Evolutionary conservation across 2,888 invertebrate species (phyloP), one percentile per base, ranked within the genome.

Genomic region (Plebejus argus): DNA sequence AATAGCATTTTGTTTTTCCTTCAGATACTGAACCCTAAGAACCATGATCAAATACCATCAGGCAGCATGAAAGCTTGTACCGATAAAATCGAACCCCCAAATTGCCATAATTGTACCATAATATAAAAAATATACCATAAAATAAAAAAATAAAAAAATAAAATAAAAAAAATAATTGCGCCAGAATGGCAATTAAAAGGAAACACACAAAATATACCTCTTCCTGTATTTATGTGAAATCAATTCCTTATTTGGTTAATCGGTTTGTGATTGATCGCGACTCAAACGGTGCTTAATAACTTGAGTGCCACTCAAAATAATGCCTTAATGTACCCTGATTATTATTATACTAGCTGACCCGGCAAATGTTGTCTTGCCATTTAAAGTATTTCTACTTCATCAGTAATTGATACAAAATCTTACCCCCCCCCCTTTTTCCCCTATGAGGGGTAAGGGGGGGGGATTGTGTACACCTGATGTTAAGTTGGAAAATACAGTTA

Each of bases 31-130:
- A 45, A 45, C 45, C 23, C 23, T 23, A 61, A 61, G 28, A 61
- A 58, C 20, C 58, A 58, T 20, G n/a, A 20, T 20, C 61, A 61
- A 23, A 58, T 58, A 58, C n/a, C 58, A 18, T 58, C 20, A 20
- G 56, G 20, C 20, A 61, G 12, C 10, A 61, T 61, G 23, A 28
- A 61, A 23, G 23, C 12, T 20, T 61, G 12, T 8, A 61, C 23
- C 61, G 61, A 61, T 61, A 61, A 12, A 61, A 61, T 58, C 58
- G 58, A 20, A 58, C 58, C n/a, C 56, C 20, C 20, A 58, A 58
- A 58, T 61, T 61, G 61, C 23, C 23, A 61, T 61, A 61, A 61
- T 61, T 58, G 58, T 58, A 7, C 20, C n/a, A 28, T 28, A 28
- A 28, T n/a, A n/a, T n/a, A n/a, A n/a, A n/a, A n/a, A n/a, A n/a